A percentile compares a stretch with the other conserved stretches of the same genome.
These are phyloP conservation scores for Notocelia uddmanniana DNA, from an alignment of 2,888 invertebrate species.

Conservation along the genomic window DNA sequence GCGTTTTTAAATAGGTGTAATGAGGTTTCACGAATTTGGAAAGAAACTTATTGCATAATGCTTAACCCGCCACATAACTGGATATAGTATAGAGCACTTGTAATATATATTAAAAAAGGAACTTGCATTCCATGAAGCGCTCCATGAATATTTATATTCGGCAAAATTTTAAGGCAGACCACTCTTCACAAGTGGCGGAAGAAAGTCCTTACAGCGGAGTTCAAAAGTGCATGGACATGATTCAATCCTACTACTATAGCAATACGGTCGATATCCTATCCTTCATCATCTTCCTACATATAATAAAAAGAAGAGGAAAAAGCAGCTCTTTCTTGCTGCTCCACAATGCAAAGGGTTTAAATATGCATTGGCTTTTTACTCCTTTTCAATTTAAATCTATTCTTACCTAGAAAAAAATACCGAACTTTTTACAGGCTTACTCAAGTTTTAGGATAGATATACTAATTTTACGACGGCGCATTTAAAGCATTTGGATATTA, in stretches of 20 bases:
- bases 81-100: no score
- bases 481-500: background rate
- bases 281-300: no score
- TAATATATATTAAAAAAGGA: no score
- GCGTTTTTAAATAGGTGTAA: no score
- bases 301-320: constrained; percentile 20
- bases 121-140: background rate
- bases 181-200: constrained; percentile 16
- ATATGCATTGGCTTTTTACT: constrained; percentile 8
- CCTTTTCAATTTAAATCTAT: constrained; percentile 13
- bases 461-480: background rate
- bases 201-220: constrained; percentile 11
- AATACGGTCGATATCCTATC: no score
- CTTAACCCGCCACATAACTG: no score
- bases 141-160: background rate
- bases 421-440: background rate
- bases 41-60: no score
- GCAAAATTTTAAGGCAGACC: background rate
- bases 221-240: no score
- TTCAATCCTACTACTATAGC: no score
- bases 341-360: constrained; percentile 23
- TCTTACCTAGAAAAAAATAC: background rate
- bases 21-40: no score
- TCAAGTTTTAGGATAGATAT: background rate
- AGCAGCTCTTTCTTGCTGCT: constrained; percentile 13